Percentiles rank a stretch among this genome's conserved stretches.
Conservation (phyloP, 2,888 invertebrate species). For the Cerceris rybyensis region DNA sequence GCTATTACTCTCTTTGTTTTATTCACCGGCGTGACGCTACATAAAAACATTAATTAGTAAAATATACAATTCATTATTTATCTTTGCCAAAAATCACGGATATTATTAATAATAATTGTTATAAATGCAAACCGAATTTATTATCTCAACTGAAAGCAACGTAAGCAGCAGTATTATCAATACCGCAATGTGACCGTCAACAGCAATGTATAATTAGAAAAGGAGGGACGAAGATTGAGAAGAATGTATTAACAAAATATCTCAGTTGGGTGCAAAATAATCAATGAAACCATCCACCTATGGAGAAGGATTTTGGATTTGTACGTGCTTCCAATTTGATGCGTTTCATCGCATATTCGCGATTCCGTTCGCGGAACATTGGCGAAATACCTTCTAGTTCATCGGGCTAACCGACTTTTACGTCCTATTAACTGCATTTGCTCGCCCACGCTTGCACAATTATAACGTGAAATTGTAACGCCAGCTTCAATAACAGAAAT, state of each 20-base stretch:
- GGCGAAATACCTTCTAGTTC: constrained; percentile 27
- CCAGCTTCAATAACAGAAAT: no score
- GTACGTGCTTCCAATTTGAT: constrained; percentile 21
- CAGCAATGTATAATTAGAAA: no score
- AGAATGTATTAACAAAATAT: constrained; percentile 50
- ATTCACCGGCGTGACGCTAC: no score
- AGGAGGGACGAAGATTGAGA: neutral
- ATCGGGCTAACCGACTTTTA: constrained; percentile 7
- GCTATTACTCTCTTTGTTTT: no score
- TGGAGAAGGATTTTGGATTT: constrained; percentile 1
- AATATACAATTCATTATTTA: no score
- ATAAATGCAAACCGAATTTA: no score
- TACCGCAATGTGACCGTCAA: no score
- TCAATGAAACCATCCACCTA: constrained; percentile 17
- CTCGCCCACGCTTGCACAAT: neutral
- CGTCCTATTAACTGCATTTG: neutral
- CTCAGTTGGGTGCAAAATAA: constrained; percentile 26
- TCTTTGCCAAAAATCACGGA: no score
- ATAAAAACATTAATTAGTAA: no score
- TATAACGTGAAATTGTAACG: neutral
- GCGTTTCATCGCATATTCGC: constrained; percentile 37
- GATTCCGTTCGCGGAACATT: constrained; percentile 36
- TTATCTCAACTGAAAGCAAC: no score
- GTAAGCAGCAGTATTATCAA: no score
- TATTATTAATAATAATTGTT: no score